These are phyloP conservation scores for Lochmaea crataegi DNA, from an alignment of 2,888 invertebrate genomes.

Conservation along the genomic window DNA sequence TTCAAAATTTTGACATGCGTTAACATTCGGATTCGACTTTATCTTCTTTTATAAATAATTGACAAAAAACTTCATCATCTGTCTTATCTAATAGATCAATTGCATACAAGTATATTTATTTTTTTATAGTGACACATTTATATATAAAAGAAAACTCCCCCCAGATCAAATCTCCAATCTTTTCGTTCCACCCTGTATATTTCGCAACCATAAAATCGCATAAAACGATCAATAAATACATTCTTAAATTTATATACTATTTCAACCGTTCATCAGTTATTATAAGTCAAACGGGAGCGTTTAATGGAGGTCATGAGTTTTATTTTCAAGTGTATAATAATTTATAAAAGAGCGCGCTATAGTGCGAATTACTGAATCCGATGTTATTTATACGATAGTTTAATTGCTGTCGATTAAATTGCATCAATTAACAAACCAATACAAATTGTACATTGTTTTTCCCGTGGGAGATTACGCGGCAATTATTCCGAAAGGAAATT, in stretches of 20 bases:
- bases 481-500: not conserved
- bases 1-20: too few species aligned
- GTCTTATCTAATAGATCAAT: too few species aligned
- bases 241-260: too few species aligned
- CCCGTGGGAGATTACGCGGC: conserved; percentile 1
- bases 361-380: not conserved
- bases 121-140: too few species aligned
- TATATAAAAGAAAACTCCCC: too few species aligned
- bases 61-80: too few species aligned
- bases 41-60: too few species aligned
- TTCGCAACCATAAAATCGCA: not conserved
- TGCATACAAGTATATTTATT: too few species aligned
- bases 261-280: not conserved
- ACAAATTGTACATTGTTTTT: not conserved
- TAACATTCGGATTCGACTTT: too few species aligned
- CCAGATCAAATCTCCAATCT: too few species aligned
- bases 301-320: not conserved
- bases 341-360: not conserved
- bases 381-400: not conserved
- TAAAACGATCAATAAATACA: not conserved
- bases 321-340: not conserved
- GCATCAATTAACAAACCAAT: conserved; percentile 1
- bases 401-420: conserved; percentile 1
- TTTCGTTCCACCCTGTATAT: too few species aligned
- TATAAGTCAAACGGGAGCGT: not conserved